Percentiles rank a stretch among this genome's conserved stretches.
These are phyloP conservation scores for Odontocolon sp. DNA, from an alignment of 2,888 invertebrate species.

Conservation along the genomic window DNA sequence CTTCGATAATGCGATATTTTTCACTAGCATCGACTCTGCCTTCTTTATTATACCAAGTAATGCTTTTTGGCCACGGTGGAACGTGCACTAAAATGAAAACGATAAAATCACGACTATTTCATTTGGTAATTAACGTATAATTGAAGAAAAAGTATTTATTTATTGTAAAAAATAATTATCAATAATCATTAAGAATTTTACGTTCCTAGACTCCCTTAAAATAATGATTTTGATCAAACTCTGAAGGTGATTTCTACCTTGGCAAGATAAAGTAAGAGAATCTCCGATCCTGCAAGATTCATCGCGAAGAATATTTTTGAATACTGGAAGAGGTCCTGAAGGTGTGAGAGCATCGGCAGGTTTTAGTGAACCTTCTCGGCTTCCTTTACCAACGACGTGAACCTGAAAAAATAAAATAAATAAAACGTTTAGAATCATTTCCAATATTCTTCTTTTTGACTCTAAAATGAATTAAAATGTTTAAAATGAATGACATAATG, in stretches of 20 bases:
- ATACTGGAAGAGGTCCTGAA: slow-evolving; percentile 89
- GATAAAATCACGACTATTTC: neutral
- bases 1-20: slow-evolving; percentile 89
- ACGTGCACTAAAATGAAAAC: slow-evolving; percentile 84
- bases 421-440: neutral
- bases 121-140: too few relatives aligned
- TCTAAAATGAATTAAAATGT: slow-evolving; percentile 6
- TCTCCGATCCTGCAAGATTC: slow-evolving; percentile 91
- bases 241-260: slow-evolving; percentile 82
- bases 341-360: slow-evolving; percentile 85
- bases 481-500: too few relatives aligned
- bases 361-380: slow-evolving; percentile 86
- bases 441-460: neutral
- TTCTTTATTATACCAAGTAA: slow-evolving; percentile 93
- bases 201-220: too few relatives aligned
- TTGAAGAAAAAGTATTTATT: too few relatives aligned
- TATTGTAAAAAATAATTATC: too few relatives aligned
- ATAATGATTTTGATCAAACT: too few relatives aligned
- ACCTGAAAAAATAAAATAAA: slow-evolving; percentile 80
- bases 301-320: slow-evolving; percentile 88
- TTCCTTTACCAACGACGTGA: slow-evolving; percentile 89
- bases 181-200: too few relatives aligned
- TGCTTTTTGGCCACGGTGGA: slow-evolving; percentile 92
- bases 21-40: slow-evolving; percentile 88
- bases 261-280: slow-evolving; percentile 87